Base-by-base conservation (phyloP, 2,888 invertebrate genomes). In the Cephus pygmeus region DNA sequence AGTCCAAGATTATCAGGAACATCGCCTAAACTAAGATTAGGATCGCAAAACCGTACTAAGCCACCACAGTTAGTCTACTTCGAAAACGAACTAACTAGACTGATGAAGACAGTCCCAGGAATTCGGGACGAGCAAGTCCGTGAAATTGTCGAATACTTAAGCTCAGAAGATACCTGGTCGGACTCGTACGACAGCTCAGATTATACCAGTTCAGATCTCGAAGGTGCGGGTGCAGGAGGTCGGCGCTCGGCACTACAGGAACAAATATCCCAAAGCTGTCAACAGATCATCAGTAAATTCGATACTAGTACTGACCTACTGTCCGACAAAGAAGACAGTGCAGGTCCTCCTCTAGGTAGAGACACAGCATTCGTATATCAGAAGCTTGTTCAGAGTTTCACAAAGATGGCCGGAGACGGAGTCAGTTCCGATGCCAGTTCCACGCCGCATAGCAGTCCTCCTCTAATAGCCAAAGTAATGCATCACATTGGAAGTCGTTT, bases 31-130 rank as follows among this genome's bases (percentile, higher is more conserved):
- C 68, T 40, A 6, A 82, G 88, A 34, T 75, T 85, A 1, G 86
- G 85, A 34, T 79, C 93, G 6, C 94, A 94, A 81, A 92, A 92
- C 77, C 94, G 95, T 35, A 94, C 94, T 35, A 97, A 97, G 91
- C 96, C 97, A 31, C 96, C 97, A 0, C 97, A 97, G 88, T 92
- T 98, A 82, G 94, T 97, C 23, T 97, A 97, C 89, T 97, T 98
- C 87, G 98, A 98, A 93, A 96, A 95, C 86, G 97, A 98, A 92
- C 91, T 98, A 75, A 97, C 97, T 0, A 93, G 97, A 79, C 92
- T 98, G 83, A 98, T 98, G 98, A 97, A 97, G 93, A 97, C 97
- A 0, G 98, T 98, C 73, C 97, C 97, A 0, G 97, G 97, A 35
- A 96, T 98, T 83, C 94, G 97, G 80, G 97, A 97, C 87, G 97